phyloP scores from a whole-genome alignment of 1,140 invertebrate genomes.

The Orchesella cincta region DNA sequence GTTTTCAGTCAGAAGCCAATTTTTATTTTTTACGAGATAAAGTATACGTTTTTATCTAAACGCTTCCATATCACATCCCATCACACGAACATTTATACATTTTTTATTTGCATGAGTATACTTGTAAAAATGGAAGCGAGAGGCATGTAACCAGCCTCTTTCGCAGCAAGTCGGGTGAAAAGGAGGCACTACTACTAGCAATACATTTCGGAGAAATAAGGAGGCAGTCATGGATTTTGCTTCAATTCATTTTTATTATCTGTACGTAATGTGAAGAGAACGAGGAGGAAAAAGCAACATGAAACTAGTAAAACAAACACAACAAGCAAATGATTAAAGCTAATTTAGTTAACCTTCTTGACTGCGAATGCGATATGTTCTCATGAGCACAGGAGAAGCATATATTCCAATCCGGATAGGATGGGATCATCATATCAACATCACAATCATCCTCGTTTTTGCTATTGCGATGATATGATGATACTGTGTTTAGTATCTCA shows the following conservation, averaged over 20 bases:
- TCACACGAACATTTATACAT: not conserved
- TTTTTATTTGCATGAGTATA: not conserved
- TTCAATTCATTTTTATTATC: conserved; percentile 28
- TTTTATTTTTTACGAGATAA: not conserved
- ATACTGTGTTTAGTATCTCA: not conserved
- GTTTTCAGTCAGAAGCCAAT: not conserved
- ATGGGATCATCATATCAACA: conserved; percentile 8
- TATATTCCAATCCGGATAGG: not conserved
- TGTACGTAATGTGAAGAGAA: not conserved
- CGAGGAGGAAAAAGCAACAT: not conserved
- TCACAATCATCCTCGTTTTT: not conserved
- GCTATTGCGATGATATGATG: not conserved
- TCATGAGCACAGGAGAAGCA: not conserved
- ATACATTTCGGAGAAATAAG: not conserved
- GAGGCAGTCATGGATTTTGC: not conserved
- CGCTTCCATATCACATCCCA: not conserved
- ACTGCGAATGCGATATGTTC: not conserved
- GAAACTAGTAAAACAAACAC: not conserved
- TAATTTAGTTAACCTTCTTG: not conserved
- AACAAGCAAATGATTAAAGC: not conserved
- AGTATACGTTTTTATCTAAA: no score
- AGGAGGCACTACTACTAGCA: not conserved
- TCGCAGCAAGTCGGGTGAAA: not conserved
- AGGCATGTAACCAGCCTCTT: not conserved
- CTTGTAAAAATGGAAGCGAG: not conserved